Evolutionary conservation across 1,140 invertebrate species (phyloP), one percentile per base, ranked within the genome.

Genomic region (Zaprionus lachaisei): DNA sequence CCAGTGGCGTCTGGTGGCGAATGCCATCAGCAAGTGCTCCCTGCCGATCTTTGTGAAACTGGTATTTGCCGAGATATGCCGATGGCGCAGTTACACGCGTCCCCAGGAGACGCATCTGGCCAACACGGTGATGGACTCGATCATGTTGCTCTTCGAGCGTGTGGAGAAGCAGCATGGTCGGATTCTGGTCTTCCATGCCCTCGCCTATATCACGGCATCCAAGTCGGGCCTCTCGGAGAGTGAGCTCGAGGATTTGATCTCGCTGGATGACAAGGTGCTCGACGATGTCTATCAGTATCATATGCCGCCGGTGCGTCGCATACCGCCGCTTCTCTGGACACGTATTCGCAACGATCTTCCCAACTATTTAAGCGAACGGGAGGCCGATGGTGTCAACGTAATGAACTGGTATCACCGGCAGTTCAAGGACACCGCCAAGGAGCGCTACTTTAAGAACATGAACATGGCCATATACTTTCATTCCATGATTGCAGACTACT

Each of bases 281-380:
- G 99, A 99, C 89, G 99, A 99, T 87, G 98, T 99, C 1, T 99
- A 99, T 90, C 99, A 99, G 92, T 99, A 99, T 92, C 98, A 99
- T 94, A 95, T 99, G 89, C 98, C 98, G 2, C 98, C 98, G 0
- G 98, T 99, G 0, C 94, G 98, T 51, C 94, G 98, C 64, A 99
- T 99, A 63, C 98, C 99, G 3, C 98, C 98, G 0, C 92, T 99
- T 6, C 94, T 99, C 0, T 99, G 98, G 98, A 99, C 98, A 0
- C 94, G 98, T 81, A 99, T 99, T 41, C 94, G 98, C 31, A 98
- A 98, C 83, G 98, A 99, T 94, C 94, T 99, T 28, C 97, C 98
- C 0, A 99, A 99, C 92, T 99, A 99, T 93, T 93, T 99, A 14
- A 98, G 97, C 5, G 99, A 99, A 93, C 94, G 98, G 51, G 98